These are phyloP conservation scores for Oreochromis spilurus DNA, from an alignment of 2,113 vertebrate genomes.

Conservation along the genomic window DNA sequence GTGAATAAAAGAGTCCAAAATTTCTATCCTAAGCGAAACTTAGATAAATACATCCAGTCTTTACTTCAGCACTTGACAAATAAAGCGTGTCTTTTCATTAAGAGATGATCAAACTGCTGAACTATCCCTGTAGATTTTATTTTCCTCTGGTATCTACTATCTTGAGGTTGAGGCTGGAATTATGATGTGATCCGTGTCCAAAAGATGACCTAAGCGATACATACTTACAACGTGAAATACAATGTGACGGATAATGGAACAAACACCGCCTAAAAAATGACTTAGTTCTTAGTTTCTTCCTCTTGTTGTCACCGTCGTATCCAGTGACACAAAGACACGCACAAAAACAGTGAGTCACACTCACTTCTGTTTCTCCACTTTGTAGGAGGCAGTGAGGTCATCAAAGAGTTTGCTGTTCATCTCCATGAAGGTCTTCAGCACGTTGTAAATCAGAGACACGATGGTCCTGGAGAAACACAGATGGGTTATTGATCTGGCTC, in stretches of 20 bases:
- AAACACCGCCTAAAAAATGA: background rate
- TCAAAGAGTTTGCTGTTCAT: constrained; percentile 92
- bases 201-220: constrained; percentile 20
- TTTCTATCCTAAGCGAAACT: background rate
- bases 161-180: background rate
- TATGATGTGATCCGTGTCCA: background rate
- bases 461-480: constrained; percentile 77
- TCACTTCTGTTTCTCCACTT: constrained; percentile 93
- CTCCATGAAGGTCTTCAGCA: constrained; percentile 95
- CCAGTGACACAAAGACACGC: constrained; percentile 15
- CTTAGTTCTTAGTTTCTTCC: background rate
- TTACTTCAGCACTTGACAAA: background rate
- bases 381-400: constrained; percentile 91
- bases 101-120: background rate
- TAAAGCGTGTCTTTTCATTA: background rate
- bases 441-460: constrained; percentile 91
- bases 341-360: constrained; percentile 52
- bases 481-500: background rate
- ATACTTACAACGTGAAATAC: constrained; percentile 14
- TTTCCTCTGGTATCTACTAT: background rate
- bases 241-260: constrained; percentile 12
- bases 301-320: constrained; percentile 27
- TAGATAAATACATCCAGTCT: background rate
- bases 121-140: background rate
- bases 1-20: fast-evolving